A percentile compares a stretch with the other conserved stretches of the same genome.
Evolutionary conservation across 2,888 invertebrate genomes (phyloP).

Genomic region (Plutella xylostella): DNA sequence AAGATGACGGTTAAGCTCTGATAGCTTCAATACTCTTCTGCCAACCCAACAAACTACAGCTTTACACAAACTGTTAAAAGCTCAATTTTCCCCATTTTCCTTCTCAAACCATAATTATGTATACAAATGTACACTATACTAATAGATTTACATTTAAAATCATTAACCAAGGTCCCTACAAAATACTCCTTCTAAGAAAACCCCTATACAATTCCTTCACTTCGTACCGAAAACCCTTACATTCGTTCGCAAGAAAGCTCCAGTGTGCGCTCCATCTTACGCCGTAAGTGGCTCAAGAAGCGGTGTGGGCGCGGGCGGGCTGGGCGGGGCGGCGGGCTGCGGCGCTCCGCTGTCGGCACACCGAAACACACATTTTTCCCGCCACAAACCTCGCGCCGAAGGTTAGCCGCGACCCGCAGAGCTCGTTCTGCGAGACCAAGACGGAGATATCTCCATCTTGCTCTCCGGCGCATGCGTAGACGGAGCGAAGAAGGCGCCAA

Average conservation of each 20-base stretch:
- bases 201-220: too few species aligned
- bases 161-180: too few species aligned
- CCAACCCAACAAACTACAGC: too few species aligned
- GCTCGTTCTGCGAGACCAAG: slow-evolving; percentile 47
- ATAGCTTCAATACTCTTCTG: too few species aligned
- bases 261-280: slow-evolving; percentile 61
- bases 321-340: slow-evolving; percentile 42
- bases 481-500: slow-evolving; percentile 38
- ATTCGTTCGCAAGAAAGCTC: too few species aligned
- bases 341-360: slow-evolving; percentile 68
- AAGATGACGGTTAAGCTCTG: slow-evolving; percentile 14
- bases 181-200: too few species aligned
- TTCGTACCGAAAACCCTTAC: too few species aligned
- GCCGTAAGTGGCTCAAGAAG: slow-evolving; percentile 68
- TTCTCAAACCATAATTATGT: background rate
- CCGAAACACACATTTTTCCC: slow-evolving; percentile 72
- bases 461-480: slow-evolving; percentile 45
- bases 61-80: background rate
- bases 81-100: background rate
- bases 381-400: slow-evolving; percentile 70
- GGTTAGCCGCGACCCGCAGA: slow-evolving; percentile 71
- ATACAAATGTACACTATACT: too few species aligned
- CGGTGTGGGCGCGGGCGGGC: slow-evolving; percentile 56
- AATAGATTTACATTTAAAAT: too few species aligned
- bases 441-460: slow-evolving; percentile 34